Conservation (phyloP, 2,113 vertebrate genomes). For the Sialia sialis region DNA sequence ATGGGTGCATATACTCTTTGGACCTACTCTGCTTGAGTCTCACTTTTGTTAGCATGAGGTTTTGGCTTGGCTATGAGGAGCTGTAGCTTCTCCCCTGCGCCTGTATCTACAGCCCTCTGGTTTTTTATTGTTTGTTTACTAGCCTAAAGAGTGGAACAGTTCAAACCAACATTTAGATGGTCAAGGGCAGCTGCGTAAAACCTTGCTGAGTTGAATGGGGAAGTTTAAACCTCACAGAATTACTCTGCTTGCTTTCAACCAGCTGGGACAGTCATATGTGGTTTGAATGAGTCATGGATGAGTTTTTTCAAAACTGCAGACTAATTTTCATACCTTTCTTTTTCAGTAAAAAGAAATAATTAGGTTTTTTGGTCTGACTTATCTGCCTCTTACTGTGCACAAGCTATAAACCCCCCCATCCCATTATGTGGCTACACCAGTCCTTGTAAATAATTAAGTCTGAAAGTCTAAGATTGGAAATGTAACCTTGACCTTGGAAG, state of each 20-base stretch:
- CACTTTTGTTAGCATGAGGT: fast-evolving
- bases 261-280: fast-evolving
- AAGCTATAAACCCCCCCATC: neutral
- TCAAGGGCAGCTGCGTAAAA: neutral
- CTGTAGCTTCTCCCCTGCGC: neutral
- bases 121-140: neutral
- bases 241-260: neutral
- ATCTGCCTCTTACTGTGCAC: neutral
- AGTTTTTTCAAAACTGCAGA: neutral
- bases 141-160: neutral
- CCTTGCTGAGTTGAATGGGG: neutral
- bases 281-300: neutral
- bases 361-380: neutral
- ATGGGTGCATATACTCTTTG: neutral
- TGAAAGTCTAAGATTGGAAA: neutral
- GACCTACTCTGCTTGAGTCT: neutral
- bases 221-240: neutral
- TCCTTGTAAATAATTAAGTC: neutral
- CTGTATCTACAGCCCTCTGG: neutral
- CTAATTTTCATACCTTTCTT: neutral
- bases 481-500: neutral
- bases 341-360: neutral
- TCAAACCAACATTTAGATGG: neutral
- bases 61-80: neutral
- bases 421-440: neutral